phyloP scores from a whole-genome alignment of 2,888 invertebrate species.

The Tetragonula carbonaria region DNA sequence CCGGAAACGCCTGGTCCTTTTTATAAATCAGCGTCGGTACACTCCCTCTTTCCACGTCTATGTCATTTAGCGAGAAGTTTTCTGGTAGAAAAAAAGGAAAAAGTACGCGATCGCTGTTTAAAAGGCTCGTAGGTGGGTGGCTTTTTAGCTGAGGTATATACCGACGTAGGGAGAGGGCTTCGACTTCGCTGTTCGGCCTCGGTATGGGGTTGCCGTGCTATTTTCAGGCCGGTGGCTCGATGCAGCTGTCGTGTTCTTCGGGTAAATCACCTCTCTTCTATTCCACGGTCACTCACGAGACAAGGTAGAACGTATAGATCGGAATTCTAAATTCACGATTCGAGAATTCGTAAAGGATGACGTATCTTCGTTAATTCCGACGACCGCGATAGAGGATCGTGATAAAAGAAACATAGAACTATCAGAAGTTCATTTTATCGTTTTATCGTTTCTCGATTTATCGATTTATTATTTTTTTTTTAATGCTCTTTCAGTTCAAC shows the following conservation, averaged over 20 bases:
- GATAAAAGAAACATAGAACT: slow-evolving; percentile 3
- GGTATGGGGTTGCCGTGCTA: slow-evolving; percentile 80
- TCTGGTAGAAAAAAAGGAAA: slow-evolving; percentile 58
- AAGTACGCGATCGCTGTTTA: slow-evolving; percentile 71
- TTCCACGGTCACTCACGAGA: slow-evolving; percentile 77
- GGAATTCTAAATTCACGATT: slow-evolving; percentile 60
- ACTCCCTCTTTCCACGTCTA: slow-evolving; percentile 54
- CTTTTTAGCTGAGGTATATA: slow-evolving; percentile 61
- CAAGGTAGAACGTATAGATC: slow-evolving; percentile 63
- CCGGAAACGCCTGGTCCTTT: slow-evolving; percentile 77
- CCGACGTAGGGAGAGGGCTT: slow-evolving; percentile 57
- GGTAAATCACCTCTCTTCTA: slow-evolving; percentile 80
- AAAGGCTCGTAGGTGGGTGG: slow-evolving; percentile 69
- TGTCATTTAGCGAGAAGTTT: slow-evolving; percentile 56
- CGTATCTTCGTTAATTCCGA: slow-evolving; percentile 13
- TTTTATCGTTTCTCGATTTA: not conserved
- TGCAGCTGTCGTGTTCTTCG: slow-evolving; percentile 79
- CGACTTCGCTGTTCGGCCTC: slow-evolving; percentile 71
- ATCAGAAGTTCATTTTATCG: not conserved
- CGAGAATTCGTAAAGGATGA: slow-evolving; percentile 23
- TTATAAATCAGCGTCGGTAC: slow-evolving; percentile 70
- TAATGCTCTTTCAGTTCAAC: not conserved
- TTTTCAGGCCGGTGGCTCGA: slow-evolving; percentile 74
- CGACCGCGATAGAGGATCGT: not conserved
- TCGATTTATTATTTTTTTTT: not conserved